phyloP scores from a whole-genome alignment of 1,140 invertebrate genomes.

The Drosophila mauritiana region DNA sequence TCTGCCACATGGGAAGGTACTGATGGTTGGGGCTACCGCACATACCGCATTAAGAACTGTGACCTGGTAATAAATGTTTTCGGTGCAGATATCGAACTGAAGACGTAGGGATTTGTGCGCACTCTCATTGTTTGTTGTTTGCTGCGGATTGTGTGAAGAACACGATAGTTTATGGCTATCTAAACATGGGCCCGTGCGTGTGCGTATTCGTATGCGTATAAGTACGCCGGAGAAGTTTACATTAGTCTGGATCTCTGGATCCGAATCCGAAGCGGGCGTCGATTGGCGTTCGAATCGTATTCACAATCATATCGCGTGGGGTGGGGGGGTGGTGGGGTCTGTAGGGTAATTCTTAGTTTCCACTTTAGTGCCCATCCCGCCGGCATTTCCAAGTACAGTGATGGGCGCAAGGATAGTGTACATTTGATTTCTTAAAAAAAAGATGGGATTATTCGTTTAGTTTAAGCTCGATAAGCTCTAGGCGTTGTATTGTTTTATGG shows the following conservation, averaged over 20 bases:
- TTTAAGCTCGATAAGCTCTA: too few relatives aligned
- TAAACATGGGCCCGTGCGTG: slow-evolving; percentile 43
- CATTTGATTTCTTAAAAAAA: background rate
- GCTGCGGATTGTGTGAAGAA: slow-evolving; percentile 52
- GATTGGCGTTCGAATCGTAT: slow-evolving; percentile 34
- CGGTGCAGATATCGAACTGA: slow-evolving; percentile 31
- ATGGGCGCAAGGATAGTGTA: background rate
- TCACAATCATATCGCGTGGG: slow-evolving; percentile 12
- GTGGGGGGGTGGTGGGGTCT: too few relatives aligned
- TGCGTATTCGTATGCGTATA: slow-evolving; percentile 11
- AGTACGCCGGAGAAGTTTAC: slow-evolving; percentile 40
- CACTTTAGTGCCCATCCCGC: slow-evolving; percentile 24
- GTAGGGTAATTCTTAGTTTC: slow-evolving; percentile 23
- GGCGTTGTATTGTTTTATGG: too few relatives aligned
- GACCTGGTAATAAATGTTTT: background rate
- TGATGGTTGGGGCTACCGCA: too few relatives aligned
- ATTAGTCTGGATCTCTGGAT: slow-evolving; percentile 9
- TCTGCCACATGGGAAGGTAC: background rate
- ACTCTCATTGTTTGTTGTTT: slow-evolving; percentile 53
- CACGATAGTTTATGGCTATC: slow-evolving; percentile 65
- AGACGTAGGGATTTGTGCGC: slow-evolving; percentile 39
- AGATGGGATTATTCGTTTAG: too few relatives aligned
- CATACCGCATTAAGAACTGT: too few relatives aligned
- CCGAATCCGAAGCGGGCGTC: background rate
- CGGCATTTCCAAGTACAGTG: slow-evolving; percentile 17